Conservation (phyloP, 2,113 vertebrate species). For the Carassius carassius region DNA sequence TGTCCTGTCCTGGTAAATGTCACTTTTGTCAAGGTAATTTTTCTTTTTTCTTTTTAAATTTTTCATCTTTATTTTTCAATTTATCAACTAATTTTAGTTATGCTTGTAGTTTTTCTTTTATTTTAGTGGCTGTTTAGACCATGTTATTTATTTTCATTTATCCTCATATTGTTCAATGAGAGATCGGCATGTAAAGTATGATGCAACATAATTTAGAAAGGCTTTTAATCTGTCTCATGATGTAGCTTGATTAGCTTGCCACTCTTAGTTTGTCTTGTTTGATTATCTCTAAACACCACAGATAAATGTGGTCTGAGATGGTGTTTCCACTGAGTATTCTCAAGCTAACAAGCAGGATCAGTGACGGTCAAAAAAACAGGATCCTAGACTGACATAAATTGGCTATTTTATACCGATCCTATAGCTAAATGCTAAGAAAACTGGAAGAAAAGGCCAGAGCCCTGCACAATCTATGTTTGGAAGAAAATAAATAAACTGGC, state of each 20-base stretch:
- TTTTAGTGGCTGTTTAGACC: neutral
- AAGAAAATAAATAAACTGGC: slow-evolving; percentile 56
- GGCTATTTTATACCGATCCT: slow-evolving; percentile 22
- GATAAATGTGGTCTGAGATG: slow-evolving; percentile 27
- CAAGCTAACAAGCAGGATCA: slow-evolving; percentile 50
- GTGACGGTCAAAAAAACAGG: slow-evolving; percentile 38
- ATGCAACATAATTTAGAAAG: neutral
- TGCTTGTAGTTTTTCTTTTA: neutral
- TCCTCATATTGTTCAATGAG: neutral
- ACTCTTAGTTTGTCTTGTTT: slow-evolving; percentile 6
- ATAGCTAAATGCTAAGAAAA: slow-evolving; percentile 31
- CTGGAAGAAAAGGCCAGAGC: slow-evolving; percentile 5
- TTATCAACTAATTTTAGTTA: neutral
- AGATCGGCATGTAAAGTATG: neutral
- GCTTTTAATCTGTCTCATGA: neutral
- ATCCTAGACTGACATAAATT: slow-evolving; percentile 16
- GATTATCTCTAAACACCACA: neutral
- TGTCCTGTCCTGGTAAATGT: slow-evolving; percentile 70
- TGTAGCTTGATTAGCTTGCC: slow-evolving; percentile 3
- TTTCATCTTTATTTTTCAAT: neutral
- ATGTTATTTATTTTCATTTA: neutral
- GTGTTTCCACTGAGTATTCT: slow-evolving; percentile 28
- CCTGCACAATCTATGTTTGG: slow-evolving; percentile 11
- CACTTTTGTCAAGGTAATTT: slow-evolving; percentile 68
- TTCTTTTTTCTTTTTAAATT: neutral